These are phyloP conservation scores for Odiellus spinosus DNA, from an alignment of 2,888 invertebrate species.

Conservation along the genomic window DNA sequence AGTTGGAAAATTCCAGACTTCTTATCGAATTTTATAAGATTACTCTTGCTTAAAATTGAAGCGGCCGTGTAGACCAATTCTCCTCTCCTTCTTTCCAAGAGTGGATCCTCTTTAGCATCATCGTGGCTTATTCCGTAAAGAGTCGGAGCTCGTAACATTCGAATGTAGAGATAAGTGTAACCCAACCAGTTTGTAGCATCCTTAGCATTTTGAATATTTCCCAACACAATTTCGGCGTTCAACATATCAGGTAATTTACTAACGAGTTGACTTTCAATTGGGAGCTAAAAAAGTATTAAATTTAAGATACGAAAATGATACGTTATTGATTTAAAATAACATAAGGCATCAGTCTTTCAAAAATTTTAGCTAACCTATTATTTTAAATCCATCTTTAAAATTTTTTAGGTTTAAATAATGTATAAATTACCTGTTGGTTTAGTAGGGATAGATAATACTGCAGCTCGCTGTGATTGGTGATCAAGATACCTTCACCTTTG, in stretches of 20 bases:
- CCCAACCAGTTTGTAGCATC: constrained; percentile 89
- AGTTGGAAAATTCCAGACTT: constrained; percentile 75
- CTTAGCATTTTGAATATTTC: constrained; percentile 73
- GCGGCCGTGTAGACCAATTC: constrained; percentile 94
- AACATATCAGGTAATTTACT: constrained; percentile 87
- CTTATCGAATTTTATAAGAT: constrained; percentile 86
- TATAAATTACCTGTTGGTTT: constrained; percentile 61
- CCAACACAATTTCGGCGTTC: constrained; percentile 93
- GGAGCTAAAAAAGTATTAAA: constrained; percentile 38
- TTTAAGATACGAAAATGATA: constrained; percentile 1
- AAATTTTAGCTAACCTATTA: no score
- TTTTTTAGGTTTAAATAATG: no score
- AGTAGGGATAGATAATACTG: constrained; percentile 93
- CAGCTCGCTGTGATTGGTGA: constrained; percentile 95
- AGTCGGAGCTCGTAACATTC: constrained; percentile 79
- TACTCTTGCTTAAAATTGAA: constrained; percentile 71
- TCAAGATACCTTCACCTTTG: constrained; percentile 88
- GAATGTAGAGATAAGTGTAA: constrained; percentile 88
- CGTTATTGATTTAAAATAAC: no score
- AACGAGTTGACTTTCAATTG: constrained; percentile 92
- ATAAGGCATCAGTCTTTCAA: no score
- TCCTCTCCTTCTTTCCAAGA: constrained; percentile 75
- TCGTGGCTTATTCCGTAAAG: constrained; percentile 76
- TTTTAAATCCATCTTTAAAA: no score
- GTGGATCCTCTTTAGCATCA: constrained; percentile 58